Percentiles rank a stretch among this genome's conserved stretches.
These are phyloP conservation scores for Plagodis dolabraria DNA, from an alignment of 2,888 invertebrate species.

Conservation along the genomic window DNA sequence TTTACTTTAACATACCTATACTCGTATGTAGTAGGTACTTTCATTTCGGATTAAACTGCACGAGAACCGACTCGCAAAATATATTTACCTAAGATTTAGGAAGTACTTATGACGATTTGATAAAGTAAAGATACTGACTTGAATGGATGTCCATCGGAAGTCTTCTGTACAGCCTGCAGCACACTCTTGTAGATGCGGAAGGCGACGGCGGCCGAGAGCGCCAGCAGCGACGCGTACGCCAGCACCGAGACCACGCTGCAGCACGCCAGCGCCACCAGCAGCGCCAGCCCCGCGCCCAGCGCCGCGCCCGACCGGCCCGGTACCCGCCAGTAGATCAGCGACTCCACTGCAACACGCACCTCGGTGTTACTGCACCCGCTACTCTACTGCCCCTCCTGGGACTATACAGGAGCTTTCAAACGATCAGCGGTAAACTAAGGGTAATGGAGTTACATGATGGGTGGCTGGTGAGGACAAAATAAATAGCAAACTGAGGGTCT, in stretches of 20 bases:
- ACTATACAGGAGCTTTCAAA: too few relatives aligned
- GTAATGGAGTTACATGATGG: too few relatives aligned
- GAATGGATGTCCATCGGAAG: slow-evolving; percentile 98
- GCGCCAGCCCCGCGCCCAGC: slow-evolving; percentile 94
- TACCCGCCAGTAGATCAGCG: slow-evolving; percentile 99
- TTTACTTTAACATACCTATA: too few relatives aligned
- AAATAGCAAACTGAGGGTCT: too few relatives aligned
- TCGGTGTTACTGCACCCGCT: background rate
- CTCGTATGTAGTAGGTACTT: too few relatives aligned
- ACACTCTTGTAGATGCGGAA: slow-evolving; percentile 99
- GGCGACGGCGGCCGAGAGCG: slow-evolving; percentile 93
- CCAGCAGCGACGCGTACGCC: slow-evolving; percentile 95
- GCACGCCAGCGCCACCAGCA: slow-evolving; percentile 96
- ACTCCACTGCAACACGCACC: slow-evolving; percentile 88
- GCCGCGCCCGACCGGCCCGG: slow-evolving; percentile 97
- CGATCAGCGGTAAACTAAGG: too few relatives aligned
- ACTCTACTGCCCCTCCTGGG: background rate
- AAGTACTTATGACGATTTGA: too few relatives aligned
- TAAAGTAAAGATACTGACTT: slow-evolving; percentile 87
- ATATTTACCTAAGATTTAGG: too few relatives aligned
- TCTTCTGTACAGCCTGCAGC: slow-evolving; percentile 97
- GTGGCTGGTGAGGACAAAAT: too few relatives aligned
- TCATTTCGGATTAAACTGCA: too few relatives aligned
- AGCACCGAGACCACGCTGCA: slow-evolving; percentile 98
- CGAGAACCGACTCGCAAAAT: too few relatives aligned